Evolutionary conservation across 2,888 invertebrate genomes (phyloP), one percentile per base, ranked within the genome.

Genomic region (Hyposoter didymator): DNA sequence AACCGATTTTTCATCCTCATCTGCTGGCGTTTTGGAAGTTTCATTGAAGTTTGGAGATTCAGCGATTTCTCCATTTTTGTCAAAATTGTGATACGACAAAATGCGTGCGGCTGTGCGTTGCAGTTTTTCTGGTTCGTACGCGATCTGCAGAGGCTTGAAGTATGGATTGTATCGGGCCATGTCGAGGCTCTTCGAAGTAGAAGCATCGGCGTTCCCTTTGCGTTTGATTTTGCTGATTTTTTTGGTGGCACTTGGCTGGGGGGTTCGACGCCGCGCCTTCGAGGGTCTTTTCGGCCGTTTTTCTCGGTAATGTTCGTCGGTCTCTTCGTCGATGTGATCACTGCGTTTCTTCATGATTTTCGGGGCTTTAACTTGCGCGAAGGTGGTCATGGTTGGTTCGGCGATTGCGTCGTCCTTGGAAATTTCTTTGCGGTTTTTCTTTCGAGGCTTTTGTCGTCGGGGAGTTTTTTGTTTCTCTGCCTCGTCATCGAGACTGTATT

Each of bases 71-170:
- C 64, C 45, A 6, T 64, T 64, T 14, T 76, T 49, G 2, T 47
- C 76, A 17, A 52, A 66, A 35, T 82, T 28, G n/a, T 69, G 75
- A 35, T 80, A 39, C 19, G 85, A 82, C 59, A 83, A 75, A 52
- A 88, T 85, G 32, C 72, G 70, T 1, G 84, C 88, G 0, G 88
- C 86, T 0, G 88, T 88, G 52, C 87, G 88, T 10, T 90, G 87
- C 82, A 88, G 84, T n/a, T 88, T 87, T 4, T 89, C 89, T 1
- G 91, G 89, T 3, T 89, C 86, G 72, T 91, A 89, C 0, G 89
- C 22, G 14, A 91, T 91, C 43, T 91, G 90, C 4, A 92, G 84
- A 0, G 93, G 93, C n/a, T 91, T 87, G n/a, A 89, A 87, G 14
- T 92, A 90, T 0, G 93, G 91, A 28, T 82, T 85, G 69, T 90